Evolutionary conservation across 2,113 vertebrate species (phyloP), one percentile per base, ranked within the genome.

Genomic region (Mola mola): DNA sequence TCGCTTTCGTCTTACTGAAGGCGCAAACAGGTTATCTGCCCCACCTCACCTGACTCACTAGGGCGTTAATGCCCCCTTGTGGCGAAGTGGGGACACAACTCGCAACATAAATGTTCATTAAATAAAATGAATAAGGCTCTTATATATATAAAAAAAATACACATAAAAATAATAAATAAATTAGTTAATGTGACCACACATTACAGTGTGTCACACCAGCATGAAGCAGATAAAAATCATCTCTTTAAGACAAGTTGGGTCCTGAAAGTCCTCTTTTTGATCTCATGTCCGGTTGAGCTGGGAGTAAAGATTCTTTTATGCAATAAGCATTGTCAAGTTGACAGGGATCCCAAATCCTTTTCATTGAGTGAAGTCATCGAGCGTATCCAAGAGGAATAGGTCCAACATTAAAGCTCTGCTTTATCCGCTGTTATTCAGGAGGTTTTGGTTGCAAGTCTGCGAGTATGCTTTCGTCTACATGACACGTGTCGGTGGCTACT

Each of bases 401-500:
- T 53, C 61, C 37, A 1, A 36, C 16, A n/a, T 46, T 28, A 12
- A 42, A 21, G 20, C 1, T 2, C 8, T 20, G 37, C 24, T 52
- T 42, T 42, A 25, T 61, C 36, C 51, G 22, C 6, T 28, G 26
- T 33, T 20, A 55, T 34, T 69, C 36, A 17, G 12, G 15, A 42
- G 17, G 24, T 17, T 57, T 28, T 37, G 22, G 19, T 19, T 41
- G 44, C 10, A n/a, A 13, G 43, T 65, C 46, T 38, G 36, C 8
- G 0, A n/a, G n/a, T 13, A n/a, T n/a, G n/a, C n/a, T n/a, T 51
- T 31, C 64, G 21, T 59, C 49, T 56, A 25, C n/a, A 31, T 58
- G 29, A 43, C 21, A 37, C 8, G 55, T 24, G 12, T 47, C 19
- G 29, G 43, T 15, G 33, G 51, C 64, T 71, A 62, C 40, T 55